phyloP scores from a whole-genome alignment of 2,888 invertebrate species.

The Cerceris rybyensis region DNA sequence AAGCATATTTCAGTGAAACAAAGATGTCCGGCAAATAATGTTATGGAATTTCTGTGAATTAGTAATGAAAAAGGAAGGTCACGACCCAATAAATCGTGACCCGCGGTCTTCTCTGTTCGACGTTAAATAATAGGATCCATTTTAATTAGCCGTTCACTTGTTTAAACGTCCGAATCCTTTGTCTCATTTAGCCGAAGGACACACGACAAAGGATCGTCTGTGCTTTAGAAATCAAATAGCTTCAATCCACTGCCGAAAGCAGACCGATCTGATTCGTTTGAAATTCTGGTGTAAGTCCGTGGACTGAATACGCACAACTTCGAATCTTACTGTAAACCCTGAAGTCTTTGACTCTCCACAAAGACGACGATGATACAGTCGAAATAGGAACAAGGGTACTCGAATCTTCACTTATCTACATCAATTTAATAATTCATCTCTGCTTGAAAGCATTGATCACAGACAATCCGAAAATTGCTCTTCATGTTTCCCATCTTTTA shows the following conservation, averaged over 20 bases:
- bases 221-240: constrained; percentile 56
- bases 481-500: too few relatives aligned
- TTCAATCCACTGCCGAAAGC: constrained; percentile 19
- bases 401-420: background rate
- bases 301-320: constrained; percentile 28
- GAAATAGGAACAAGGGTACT: background rate
- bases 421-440: too few relatives aligned
- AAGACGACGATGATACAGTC: constrained; percentile 5
- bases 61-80: too few relatives aligned
- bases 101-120: constrained; percentile 12
- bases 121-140: constrained; percentile 12
- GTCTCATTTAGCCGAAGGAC: constrained; percentile 46
- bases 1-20: too few relatives aligned
- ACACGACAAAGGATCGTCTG: constrained; percentile 49
- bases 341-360: constrained; percentile 19
- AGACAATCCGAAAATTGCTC: too few relatives aligned
- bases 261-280: constrained; percentile 28
- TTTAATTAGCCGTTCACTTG: constrained; percentile 46
- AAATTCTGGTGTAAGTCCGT: constrained; percentile 11
- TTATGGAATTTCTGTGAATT: too few relatives aligned
- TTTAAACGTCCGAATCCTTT: constrained; percentile 45
- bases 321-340: constrained; percentile 35
- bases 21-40: too few relatives aligned
- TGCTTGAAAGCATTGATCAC: too few relatives aligned
- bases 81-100: too few relatives aligned